Evolutionary conservation across 2,113 vertebrate genomes (phyloP).

Genomic region (Nycticebus coucang): DNA sequence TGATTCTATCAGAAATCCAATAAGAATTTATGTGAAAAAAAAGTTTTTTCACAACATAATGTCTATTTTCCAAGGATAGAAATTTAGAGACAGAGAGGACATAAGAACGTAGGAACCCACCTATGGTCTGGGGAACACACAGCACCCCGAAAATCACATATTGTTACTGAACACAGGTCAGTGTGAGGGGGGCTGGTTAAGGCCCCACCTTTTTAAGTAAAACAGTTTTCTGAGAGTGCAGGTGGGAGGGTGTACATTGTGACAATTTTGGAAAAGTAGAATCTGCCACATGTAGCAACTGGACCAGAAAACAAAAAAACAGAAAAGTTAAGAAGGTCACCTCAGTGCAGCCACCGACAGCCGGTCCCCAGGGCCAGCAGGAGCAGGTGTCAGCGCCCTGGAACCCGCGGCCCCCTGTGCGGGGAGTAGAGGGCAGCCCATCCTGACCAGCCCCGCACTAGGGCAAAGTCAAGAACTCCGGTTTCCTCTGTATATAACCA

Average conservation of each 20-base stretch:
- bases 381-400: too few species aligned
- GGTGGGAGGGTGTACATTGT: neutral
- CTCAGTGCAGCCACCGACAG: too few species aligned
- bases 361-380: too few species aligned
- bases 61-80: neutral
- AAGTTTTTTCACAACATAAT: neutral
- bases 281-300: neutral
- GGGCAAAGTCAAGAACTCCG: too few species aligned
- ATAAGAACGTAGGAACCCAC: neutral
- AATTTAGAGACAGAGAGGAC: neutral
- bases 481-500: too few species aligned
- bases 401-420: too few species aligned
- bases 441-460: too few species aligned
- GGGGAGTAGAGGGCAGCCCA: too few species aligned
- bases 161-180: neutral
- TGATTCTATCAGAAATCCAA: neutral
- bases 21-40: neutral
- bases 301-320: neutral
- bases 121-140: too few species aligned
- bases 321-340: too few species aligned
- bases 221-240: neutral
- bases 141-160: neutral
- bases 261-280: neutral
- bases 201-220: neutral
- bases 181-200: neutral